A percentile compares a stretch with the other conserved stretches of the same genome.
These are phyloP conservation scores for Eulemur macaco DNA, from an alignment of 2,113 vertebrate species.

Conservation along the genomic window DNA sequence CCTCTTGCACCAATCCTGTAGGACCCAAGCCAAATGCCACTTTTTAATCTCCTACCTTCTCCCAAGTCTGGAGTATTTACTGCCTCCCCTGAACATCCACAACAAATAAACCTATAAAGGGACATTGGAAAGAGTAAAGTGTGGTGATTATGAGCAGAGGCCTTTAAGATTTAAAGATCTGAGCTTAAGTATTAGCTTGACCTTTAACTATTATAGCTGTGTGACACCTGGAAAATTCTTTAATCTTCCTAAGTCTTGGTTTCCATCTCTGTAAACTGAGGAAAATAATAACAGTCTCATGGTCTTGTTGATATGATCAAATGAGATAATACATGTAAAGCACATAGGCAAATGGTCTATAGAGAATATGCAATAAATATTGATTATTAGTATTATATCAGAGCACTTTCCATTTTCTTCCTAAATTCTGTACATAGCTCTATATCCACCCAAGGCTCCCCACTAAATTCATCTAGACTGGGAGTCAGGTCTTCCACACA, in stretches of 20 bases:
- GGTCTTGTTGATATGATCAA: not conserved
- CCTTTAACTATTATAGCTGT: not conserved
- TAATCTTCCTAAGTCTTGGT: not conserved
- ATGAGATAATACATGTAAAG: not conserved
- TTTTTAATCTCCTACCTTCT: not conserved
- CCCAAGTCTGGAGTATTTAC: not conserved
- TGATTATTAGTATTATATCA: not conserved
- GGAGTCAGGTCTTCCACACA: not conserved
- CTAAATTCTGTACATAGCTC: not conserved
- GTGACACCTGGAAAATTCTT: not conserved
- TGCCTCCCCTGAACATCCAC: not conserved
- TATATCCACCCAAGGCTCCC: not conserved
- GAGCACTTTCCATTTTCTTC: not conserved
- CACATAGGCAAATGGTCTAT: not conserved
- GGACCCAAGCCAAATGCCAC: not conserved
- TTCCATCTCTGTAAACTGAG: conserved; percentile 3
- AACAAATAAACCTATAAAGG: not conserved
- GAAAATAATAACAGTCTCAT: not conserved
- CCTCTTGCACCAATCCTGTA: not conserved
- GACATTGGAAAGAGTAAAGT: not conserved
- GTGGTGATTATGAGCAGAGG: not conserved
- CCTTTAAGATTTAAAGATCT: not conserved
- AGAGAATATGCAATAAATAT: not conserved
- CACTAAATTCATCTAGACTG: not conserved
- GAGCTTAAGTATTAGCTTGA: not conserved